phyloP scores from a whole-genome alignment of 2,797 vertebrate species.

The Hippopotamyrus pictus region DNA sequence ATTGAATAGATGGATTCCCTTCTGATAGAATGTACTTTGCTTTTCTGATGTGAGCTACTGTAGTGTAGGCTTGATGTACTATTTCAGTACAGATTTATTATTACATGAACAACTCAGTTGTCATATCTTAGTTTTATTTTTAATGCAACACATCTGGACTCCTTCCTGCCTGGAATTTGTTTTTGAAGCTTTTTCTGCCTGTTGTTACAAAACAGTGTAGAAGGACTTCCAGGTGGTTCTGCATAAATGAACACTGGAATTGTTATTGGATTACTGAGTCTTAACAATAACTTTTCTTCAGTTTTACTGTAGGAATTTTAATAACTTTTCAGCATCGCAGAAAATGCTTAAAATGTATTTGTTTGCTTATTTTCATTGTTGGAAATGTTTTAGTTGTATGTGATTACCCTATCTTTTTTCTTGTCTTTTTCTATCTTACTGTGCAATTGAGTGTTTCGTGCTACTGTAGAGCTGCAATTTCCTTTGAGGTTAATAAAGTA shows the following conservation, averaged over 20 bases:
- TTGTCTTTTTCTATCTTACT: background rate
- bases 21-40: background rate
- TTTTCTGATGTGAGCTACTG: conserved; percentile 15
- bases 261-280: background rate
- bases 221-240: background rate
- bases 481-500: background rate
- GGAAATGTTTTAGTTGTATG: background rate
- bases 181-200: background rate
- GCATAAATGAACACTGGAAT: background rate
- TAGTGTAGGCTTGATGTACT: conserved; percentile 32
- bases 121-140: conserved; percentile 49
- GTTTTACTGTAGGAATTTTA: background rate
- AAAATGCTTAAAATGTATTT: background rate
- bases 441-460: background rate
- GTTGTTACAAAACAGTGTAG: conserved; percentile 10
- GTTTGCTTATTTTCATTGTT: background rate
- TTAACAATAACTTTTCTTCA: background rate
- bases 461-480: background rate
- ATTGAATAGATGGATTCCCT: conserved; percentile 6
- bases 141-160: conserved; percentile 49
- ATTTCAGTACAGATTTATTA: conserved; percentile 40
- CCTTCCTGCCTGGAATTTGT: conserved; percentile 19
- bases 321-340: background rate
- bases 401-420: background rate
- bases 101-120: conserved; percentile 41